phyloP scores from a whole-genome alignment of 2,888 invertebrate species.

The Nephrotoma appendiculata region DNA sequence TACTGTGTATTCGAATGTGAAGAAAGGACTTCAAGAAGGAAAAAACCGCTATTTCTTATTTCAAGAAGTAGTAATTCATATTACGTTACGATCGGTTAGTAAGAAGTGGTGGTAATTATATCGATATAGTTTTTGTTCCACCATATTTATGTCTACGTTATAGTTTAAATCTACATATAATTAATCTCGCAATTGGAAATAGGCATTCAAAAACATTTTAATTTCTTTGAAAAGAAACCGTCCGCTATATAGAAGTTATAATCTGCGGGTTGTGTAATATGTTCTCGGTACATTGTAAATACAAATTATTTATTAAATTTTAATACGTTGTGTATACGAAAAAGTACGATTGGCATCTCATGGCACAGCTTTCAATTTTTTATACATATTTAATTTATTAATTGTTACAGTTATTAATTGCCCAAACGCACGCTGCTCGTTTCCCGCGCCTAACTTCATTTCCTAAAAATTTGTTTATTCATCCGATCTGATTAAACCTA shows the following conservation, averaged over 20 bases:
- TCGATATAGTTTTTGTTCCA: neutral
- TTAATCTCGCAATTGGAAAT: neutral
- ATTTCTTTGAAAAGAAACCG: neutral
- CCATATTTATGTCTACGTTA: neutral
- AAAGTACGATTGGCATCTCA: neutral
- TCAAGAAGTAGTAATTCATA: too few species aligned
- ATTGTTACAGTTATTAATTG: too few species aligned
- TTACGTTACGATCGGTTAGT: neutral
- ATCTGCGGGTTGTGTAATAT: neutral
- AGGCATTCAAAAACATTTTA: neutral
- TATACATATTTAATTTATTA: too few species aligned
- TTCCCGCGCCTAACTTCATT: neutral
- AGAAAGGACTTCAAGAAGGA: too few species aligned
- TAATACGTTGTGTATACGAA: neutral
- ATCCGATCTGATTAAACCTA: neutral
- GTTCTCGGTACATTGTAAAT: neutral
- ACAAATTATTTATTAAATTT: neutral
- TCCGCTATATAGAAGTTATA: neutral
- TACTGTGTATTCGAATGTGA: too few species aligned
- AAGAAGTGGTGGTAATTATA: neutral
- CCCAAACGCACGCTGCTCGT: neutral
- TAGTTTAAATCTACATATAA: neutral
- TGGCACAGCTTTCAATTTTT: too few species aligned
- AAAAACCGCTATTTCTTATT: too few species aligned
- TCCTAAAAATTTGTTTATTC: neutral